Evolutionary conservation across 2,113 vertebrate genomes (phyloP), one percentile per base, ranked within the genome.

Genomic region (Pluvianellus socialis): DNA sequence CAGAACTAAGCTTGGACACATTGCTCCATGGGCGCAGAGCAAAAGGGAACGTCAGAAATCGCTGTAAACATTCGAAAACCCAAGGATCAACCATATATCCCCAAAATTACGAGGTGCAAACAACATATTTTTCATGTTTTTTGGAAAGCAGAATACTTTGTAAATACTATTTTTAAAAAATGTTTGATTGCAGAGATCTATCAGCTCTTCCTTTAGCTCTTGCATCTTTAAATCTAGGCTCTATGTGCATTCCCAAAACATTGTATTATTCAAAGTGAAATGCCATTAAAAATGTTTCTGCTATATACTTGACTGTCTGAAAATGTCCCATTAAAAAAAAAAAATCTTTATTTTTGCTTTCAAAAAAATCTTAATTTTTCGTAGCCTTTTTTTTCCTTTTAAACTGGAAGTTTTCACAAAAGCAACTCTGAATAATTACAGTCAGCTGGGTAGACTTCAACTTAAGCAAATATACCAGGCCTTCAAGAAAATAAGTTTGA

Each of bases 21-120:
- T 8, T 0, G 4, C 32, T 58, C 33, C 32, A 45, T 1, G 4
- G 26, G 28, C n/a, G 49, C 0, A 32, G 11, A 2, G 0, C 27
- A 59, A 40, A 42, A 42, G 7, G 7, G 10, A 35, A 73, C 71
- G 22, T 24, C 9, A 66, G 14, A 67, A 81, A 6, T 19, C 5
- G 7, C 12, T 59, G 15, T 18, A 22, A 86, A 59, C 2, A 20
- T 14, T 14, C 45, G 35, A 70, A 94, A 84, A 66, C 7, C 47
- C 44, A 66, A 72, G 12, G 15, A 66, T 40, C 55, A 66, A 44
- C 13, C 18, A 12, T 2, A 42, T 4, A 22, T 12, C n/a, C 16
- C 21, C 14, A 52, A 88, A 94, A 83, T 32, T 3, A 79, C 0
- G 0, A 63, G 33, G 3, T 49, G 7, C 16, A 79, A 50, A 50